Conservation (phyloP, 2,888 invertebrate genomes). For the Eudasyphora cyanicolor region DNA sequence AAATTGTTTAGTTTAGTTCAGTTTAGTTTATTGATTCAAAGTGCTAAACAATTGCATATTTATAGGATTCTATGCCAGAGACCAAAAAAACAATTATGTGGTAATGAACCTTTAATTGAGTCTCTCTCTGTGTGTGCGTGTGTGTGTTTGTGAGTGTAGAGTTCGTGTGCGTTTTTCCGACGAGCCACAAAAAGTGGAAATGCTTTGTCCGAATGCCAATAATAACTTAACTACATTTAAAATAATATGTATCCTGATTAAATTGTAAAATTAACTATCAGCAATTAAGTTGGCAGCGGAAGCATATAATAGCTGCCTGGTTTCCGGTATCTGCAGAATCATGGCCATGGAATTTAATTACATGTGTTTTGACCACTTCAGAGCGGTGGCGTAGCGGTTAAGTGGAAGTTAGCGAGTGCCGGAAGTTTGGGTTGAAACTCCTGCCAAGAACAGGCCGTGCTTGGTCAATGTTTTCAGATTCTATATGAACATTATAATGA, state of each 20-base stretch:
- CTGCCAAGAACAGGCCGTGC: not conserved
- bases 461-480: too few relatives aligned
- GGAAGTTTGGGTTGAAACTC: not conserved
- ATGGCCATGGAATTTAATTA: not conserved
- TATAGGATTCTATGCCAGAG: slow-evolving; percentile 32
- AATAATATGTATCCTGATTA: slow-evolving; percentile 6
- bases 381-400: not conserved
- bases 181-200: not conserved
- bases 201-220: slow-evolving; percentile 1
- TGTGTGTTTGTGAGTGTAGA: not conserved
- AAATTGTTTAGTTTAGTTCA: slow-evolving; percentile 23
- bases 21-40: slow-evolving; percentile 55
- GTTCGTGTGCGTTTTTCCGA: not conserved
- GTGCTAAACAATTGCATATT: slow-evolving; percentile 54
- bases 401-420: not conserved
- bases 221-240: slow-evolving; percentile 5
- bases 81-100: slow-evolving; percentile 57
- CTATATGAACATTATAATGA: too few relatives aligned
- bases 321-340: not conserved
- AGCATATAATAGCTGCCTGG: not conserved
- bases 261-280: slow-evolving; percentile 13
- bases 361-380: not conserved
- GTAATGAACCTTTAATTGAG: slow-evolving; percentile 48
- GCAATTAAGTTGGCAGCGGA: not conserved
- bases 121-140: not conserved